Base-by-base conservation (phyloP, 1,140 invertebrate genomes). In the Dufourea novaeangliae region DNA sequence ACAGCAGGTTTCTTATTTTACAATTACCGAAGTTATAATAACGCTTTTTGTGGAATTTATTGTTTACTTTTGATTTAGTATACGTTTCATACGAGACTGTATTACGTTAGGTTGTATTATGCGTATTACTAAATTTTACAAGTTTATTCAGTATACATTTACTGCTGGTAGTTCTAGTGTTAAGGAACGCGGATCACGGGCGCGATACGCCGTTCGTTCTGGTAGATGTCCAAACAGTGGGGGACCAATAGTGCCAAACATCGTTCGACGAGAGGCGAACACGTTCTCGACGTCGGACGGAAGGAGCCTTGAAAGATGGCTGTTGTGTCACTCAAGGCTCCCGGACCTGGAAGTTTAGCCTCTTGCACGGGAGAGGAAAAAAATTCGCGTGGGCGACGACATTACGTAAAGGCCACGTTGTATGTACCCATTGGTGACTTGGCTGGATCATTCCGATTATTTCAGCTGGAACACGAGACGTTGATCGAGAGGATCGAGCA, bases 371-470 rank as follows among this genome's bases (percentile, higher is more conserved):
- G 25, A 20, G 32, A 14, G 12, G n/a, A 41, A 79, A 71, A 79
- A 72, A 76, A 75, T 57, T 22, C n/a, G 59, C 56, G 81, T 83
- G 68, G 75, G 81, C 56, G 75, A 29, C 56, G 75, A 29, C 12
- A 22, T 83, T 83, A 56, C 57, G 80, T 54, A 71, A 82, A 67
- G 12, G n/a, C n/a, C n/a, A n/a, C 14, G 20, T 10, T 14, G 6
- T 20, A 27, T 22, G 27, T 27, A 29, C 20, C 1, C 17, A 61
- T 14, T 41, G n/a, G 37, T 27, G 63, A 34, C 12, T 50, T n/a
- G n/a, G n/a, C n/a, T n/a, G n/a, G 61, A 66, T 70, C 70, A 50
- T 29, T 46, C 32, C n/a, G 50, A 77, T 66, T 62, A 81, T 81
- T 44, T 61, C 22, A 39, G 29, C 27, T 39, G 37, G 46, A 54